Evolutionary conservation across 35 echinoderm and acorn worm genomes (phyloP).

Genomic region (Heliocidaris erythrogramma): DNA sequence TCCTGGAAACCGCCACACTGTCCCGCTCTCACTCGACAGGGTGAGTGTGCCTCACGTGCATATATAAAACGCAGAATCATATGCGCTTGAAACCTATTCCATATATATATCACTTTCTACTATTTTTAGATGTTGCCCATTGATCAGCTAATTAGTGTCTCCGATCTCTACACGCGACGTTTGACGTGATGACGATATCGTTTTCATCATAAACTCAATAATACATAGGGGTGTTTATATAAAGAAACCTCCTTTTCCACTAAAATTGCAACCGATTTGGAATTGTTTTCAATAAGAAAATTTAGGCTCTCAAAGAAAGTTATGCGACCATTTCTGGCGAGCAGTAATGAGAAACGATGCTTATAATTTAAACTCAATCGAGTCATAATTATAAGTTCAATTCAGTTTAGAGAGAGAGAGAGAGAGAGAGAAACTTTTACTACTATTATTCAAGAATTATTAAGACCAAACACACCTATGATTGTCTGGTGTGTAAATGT

Average conservation of each 20-base stretch:
- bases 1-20: not conserved
- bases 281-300: no score
- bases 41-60: not conserved
- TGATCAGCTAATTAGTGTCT: not conserved
- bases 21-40: not conserved
- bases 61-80: not conserved
- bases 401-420: no score
- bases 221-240: not conserved
- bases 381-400: no score
- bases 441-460: not conserved
- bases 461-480: not conserved
- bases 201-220: not conserved
- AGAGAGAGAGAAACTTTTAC: no score
- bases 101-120: not conserved
- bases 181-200: not conserved
- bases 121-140: not conserved
- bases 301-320: no score
- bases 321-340: no score
- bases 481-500: not conserved
- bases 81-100: not conserved
- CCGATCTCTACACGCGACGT: not conserved
- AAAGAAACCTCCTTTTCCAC: not conserved
- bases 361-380: no score
- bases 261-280: not conserved
- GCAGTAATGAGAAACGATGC: no score